Percentiles rank a stretch among this genome's conserved stretches.
phyloP scores from a whole-genome alignment of 2,797 vertebrate species.

The Gymnoscopelus microlampas region DNA sequence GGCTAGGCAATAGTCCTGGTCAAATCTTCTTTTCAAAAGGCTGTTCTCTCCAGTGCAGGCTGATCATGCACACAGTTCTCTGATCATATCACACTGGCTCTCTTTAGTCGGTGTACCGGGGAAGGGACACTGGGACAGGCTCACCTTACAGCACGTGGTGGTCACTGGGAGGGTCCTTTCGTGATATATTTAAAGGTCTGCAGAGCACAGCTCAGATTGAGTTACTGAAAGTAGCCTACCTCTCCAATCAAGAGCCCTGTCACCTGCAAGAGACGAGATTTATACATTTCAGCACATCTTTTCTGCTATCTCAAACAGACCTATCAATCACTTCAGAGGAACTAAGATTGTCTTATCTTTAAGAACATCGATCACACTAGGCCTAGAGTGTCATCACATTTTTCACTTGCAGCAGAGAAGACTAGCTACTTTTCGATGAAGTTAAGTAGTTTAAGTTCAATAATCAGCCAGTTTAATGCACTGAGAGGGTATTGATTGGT shows the following conservation, averaged over 20 bases:
- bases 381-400: no score
- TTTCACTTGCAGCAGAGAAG: no score
- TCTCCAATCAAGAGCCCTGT: conserved; percentile 46
- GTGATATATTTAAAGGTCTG: conserved; percentile 84
- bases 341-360: no score
- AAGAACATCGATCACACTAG: no score
- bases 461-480: no score
- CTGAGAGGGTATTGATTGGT: no score
- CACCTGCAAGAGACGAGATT: conserved; percentile 38
- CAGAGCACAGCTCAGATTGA: conserved; percentile 64
- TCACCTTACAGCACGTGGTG: conserved; percentile 87
- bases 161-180: conserved; percentile 57
- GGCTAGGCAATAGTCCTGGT: not conserved
- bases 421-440: no score
- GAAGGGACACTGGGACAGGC: conserved; percentile 52
- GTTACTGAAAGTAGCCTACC: conserved; percentile 65
- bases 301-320: no score
- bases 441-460: no score
- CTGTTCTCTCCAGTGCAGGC: conserved; percentile 30
- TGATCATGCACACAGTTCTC: conserved; percentile 55
- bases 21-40: conserved; percentile 32
- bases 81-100: conserved; percentile 56
- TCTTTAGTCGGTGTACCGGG: conserved; percentile 36
- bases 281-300: not conserved
- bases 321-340: no score